A percentile compares a stretch with the other conserved stretches of the same genome.
These are phyloP conservation scores for Ariopsis seemanni DNA, from an alignment of 2,113 vertebrate genomes.

Conservation along the genomic window DNA sequence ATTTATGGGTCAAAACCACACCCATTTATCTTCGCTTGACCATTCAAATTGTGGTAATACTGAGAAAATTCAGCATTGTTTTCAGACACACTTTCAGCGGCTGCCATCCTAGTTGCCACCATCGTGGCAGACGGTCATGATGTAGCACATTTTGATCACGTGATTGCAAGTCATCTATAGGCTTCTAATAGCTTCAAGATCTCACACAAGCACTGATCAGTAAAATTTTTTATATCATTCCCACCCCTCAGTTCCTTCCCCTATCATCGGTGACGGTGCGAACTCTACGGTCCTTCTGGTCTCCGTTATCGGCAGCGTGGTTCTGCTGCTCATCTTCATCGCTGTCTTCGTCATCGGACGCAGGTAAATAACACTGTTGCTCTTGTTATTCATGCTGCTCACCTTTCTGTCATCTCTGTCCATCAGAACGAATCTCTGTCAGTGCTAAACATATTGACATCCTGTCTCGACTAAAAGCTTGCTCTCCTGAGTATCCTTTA, in stretches of 20 bases:
- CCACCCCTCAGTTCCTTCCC: constrained; percentile 84
- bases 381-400: background rate
- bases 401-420: background rate
- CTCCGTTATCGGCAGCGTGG: constrained; percentile 89
- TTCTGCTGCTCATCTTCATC: constrained; percentile 92
- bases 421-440: background rate
- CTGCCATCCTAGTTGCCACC: too few species aligned
- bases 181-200: background rate
- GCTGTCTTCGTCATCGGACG: constrained; percentile 94
- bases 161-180: too few species aligned
- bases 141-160: too few species aligned
- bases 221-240: constrained; percentile 37
- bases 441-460: constrained; percentile 20
- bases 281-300: constrained; percentile 93
- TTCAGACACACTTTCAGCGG: too few species aligned
- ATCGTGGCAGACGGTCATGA: too few species aligned
- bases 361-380: constrained; percentile 75
- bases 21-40: too few species aligned
- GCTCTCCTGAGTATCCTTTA: background rate
- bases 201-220: too few species aligned
- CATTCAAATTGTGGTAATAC: too few species aligned
- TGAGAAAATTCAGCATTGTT: too few species aligned
- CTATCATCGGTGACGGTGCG: constrained; percentile 92
- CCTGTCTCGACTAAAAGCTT: background rate
- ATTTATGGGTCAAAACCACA: too few species aligned